Base-by-base conservation (phyloP, 2,888 invertebrate species). In the Pristionchus fissidentatus region DNA sequence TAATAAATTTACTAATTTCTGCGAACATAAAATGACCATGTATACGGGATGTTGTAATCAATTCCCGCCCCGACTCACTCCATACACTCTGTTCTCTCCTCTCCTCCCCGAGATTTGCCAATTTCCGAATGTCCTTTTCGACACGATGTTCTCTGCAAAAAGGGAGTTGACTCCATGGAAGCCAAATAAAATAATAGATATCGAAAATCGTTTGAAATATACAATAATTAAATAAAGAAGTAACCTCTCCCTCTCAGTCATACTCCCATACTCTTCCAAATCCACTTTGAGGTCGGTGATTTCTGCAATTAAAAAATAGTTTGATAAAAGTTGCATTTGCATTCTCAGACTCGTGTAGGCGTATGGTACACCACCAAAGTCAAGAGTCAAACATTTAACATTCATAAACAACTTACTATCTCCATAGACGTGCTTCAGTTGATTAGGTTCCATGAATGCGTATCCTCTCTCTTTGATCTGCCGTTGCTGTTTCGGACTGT, bases 401-500 rank as follows among this genome's bases (percentile, higher is more conserved):
- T 32, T 15, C 3, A 29, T 46, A 35, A 26, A 26, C 3, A n/a
- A 35, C 62, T 60, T 19, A 81, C 81, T 66, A 1, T 66, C 86
- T 13, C 85, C 84, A 83, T 90, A 89, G 55, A 90, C 84, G 4
- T 85, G 35, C 13, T 79, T 49, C 62, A 89, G 57, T 84, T 90
- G 90, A 13, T 88, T 84, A 22, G 87, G 85, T 13, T 82, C 86
- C 29, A 90, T 78, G 79, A 86, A 86, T 3, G 87, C 86, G 66
- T 86, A 89, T 4, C 90, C 90, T 10, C 82, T 35, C 49, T 86
- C 81, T n/a, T 88, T 85, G 77, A 88, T 86, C 19, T 86, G 86
- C 4, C 77, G 38, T 8, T 83, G 81, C 77, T 90, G 90, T 32
- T 86, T 85, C 2, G 60, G 26, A 1, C 80, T 73, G 46, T 88